Percentiles rank a stretch among this genome's conserved stretches.
These are phyloP conservation scores for Oscarella lobularis DNA, from an alignment of 37 sponge, comb jelly and placozoan species.

Conservation along the genomic window DNA sequence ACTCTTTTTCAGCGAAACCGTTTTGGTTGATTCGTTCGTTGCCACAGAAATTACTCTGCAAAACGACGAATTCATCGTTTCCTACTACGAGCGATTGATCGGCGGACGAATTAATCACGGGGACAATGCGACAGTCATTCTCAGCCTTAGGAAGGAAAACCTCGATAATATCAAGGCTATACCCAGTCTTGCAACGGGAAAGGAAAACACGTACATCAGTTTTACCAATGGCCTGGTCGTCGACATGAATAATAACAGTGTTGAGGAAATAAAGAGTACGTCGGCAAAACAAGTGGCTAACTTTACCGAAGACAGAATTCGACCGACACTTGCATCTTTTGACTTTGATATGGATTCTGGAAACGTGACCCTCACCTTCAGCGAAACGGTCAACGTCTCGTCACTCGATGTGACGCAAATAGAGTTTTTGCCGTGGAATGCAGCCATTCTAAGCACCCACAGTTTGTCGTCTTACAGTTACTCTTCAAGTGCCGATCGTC, in stretches of 20 bases:
- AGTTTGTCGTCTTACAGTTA: slow-evolving; percentile 1
- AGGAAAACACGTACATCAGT: slow-evolving; percentile 48
- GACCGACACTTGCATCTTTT: slow-evolving; percentile 42
- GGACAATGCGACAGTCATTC: not conserved
- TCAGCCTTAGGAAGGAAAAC: slow-evolving; percentile 16
- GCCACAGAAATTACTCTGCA: slow-evolving; percentile 47
- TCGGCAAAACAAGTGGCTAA: slow-evolving; percentile 26
- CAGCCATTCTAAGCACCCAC: slow-evolving; percentile 3
- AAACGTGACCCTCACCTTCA: slow-evolving; percentile 47
- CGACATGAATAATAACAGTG: slow-evolving; percentile 64
- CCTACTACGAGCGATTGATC: not conserved
- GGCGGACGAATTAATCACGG: not conserved
- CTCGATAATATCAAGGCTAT: slow-evolving; percentile 47
- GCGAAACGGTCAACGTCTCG: slow-evolving; percentile 49
- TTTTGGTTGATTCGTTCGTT: slow-evolving; percentile 41
- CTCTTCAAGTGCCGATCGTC: slow-evolving; percentile 39
- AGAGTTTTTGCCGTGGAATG: slow-evolving; percentile 1
- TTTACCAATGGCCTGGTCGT: slow-evolving; percentile 70
- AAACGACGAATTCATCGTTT: not conserved
- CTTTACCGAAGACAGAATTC: slow-evolving; percentile 31
- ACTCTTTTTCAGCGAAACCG: slow-evolving; percentile 68
- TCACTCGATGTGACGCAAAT: slow-evolving; percentile 14
- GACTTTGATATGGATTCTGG: slow-evolving; percentile 58
- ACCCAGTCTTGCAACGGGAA: slow-evolving; percentile 22
- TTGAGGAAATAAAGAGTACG: slow-evolving; percentile 23